Percentiles rank a stretch among this genome's conserved stretches.
phyloP scores from a whole-genome alignment of 2,113 vertebrate species.

The Arizona elegans region DNA sequence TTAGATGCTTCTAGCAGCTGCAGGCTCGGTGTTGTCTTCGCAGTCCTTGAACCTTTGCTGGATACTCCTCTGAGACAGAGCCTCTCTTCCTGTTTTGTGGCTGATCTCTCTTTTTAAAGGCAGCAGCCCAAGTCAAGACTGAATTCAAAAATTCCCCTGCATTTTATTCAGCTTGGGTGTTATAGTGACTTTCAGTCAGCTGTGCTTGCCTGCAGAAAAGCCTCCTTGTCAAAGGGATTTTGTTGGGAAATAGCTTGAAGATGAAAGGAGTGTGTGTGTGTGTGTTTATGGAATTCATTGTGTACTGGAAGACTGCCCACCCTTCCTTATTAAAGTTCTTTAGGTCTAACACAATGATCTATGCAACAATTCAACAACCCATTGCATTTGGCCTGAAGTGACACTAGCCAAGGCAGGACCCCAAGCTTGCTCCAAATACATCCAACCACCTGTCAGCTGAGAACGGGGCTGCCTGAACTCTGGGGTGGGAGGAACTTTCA shows the following conservation, averaged over 20 bases:
- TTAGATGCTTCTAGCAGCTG: not conserved
- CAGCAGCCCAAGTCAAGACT: not conserved
- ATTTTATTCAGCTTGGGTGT: not conserved
- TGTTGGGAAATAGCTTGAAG: not conserved
- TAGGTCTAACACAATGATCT: not conserved
- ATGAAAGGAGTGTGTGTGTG: not conserved
- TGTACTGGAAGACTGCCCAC: not conserved
- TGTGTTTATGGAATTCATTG: not conserved
- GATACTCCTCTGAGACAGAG: not conserved
- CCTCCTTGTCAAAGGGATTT: not conserved
- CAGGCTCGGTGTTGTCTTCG: not conserved
- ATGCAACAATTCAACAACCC: not conserved
- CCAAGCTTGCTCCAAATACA: not conserved
- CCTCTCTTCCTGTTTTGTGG: not conserved
- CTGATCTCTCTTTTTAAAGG: not conserved
- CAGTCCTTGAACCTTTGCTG: not conserved
- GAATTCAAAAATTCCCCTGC: not conserved
- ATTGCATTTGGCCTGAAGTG: not conserved
- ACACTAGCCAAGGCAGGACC: not conserved
- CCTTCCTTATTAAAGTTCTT: not conserved
- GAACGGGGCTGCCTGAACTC: not conserved
- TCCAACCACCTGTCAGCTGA: not conserved
- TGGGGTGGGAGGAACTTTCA: not conserved
- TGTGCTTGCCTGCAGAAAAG: not conserved
- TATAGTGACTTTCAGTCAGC: not conserved